Percentiles rank a stretch among this genome's conserved stretches.
These are phyloP conservation scores for Nomada flava DNA, from an alignment of 2,888 invertebrate species.

Conservation along the genomic window DNA sequence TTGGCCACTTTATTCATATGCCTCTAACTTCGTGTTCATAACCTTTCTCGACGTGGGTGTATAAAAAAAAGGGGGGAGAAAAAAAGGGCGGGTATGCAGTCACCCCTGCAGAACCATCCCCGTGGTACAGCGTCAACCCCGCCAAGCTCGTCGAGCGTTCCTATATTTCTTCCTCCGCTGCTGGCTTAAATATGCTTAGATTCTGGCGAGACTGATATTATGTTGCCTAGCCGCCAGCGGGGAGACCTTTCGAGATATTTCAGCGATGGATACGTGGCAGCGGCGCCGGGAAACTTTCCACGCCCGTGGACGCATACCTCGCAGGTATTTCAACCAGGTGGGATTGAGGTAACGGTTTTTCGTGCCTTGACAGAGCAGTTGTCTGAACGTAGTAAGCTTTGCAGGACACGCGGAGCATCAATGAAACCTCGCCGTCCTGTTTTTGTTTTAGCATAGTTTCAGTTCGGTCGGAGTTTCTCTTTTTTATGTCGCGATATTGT, in stretches of 20 bases:
- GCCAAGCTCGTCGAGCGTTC: constrained; percentile 42
- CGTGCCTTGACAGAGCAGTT: constrained; percentile 64
- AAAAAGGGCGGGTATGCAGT: constrained; percentile 63
- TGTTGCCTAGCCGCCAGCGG: constrained; percentile 50
- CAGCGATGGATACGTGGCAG: constrained; percentile 51
- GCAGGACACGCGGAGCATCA: constrained; percentile 24
- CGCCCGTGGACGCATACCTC: constrained; percentile 55
- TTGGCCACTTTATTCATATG: constrained; percentile 81
- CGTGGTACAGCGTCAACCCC: constrained; percentile 35
- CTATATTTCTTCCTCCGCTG: constrained; percentile 69
- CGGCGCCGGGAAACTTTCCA: constrained; percentile 59
- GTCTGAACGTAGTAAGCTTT: constrained; percentile 33
- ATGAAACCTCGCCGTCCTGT: not conserved
- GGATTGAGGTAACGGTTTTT: constrained; percentile 56
- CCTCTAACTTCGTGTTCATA: constrained; percentile 74
- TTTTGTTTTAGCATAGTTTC: not conserved
- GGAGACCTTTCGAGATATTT: constrained; percentile 64
- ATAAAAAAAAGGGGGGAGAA: constrained; percentile 42
- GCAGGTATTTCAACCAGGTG: constrained; percentile 48
- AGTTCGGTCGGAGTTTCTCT: too few relatives aligned
- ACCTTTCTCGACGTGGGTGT: constrained; percentile 72
- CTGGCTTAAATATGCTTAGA: constrained; percentile 78
- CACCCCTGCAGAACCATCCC: constrained; percentile 55
- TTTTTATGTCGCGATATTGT: not conserved
- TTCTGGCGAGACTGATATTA: constrained; percentile 72